Percentiles rank a stretch among this genome's conserved stretches.
These are phyloP conservation scores for Eudyptes chrysolophus DNA, from an alignment of 2,113 vertebrate genomes.

Conservation along the genomic window DNA sequence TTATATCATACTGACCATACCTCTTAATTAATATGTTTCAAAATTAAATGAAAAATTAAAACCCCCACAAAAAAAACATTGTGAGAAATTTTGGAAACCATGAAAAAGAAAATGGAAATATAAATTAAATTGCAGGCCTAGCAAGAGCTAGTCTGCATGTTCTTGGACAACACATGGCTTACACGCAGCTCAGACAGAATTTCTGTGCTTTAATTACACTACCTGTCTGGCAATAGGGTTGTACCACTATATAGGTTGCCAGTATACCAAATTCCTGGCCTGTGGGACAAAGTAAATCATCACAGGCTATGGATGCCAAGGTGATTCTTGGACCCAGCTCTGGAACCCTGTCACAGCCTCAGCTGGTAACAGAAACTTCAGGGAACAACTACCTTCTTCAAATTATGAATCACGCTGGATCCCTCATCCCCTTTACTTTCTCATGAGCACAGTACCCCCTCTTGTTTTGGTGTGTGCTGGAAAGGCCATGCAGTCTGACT, in stretches of 20 bases:
- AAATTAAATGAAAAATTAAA: neutral
- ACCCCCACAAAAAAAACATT: neutral
- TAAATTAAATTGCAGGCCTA: neutral
- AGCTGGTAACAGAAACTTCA: neutral
- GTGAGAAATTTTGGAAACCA: neutral
- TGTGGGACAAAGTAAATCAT: neutral
- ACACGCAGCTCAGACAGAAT: neutral
- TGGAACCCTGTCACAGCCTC: neutral
- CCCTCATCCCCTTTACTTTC: neutral
- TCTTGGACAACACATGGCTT: conserved; percentile 9
- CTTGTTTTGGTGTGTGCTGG: neutral
- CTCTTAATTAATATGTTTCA: neutral
- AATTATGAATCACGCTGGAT: neutral
- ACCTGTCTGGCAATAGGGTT: neutral
- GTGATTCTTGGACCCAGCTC: neutral
- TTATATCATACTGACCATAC: neutral
- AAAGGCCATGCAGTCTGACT: neutral
- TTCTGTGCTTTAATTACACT: conserved; percentile 3
- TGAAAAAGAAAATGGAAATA: neutral
- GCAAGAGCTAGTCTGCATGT: neutral
- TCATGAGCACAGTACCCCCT: neutral
- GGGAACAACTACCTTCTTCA: neutral
- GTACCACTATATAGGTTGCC: neutral
- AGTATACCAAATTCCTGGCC: neutral
- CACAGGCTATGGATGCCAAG: neutral